phyloP scores from a whole-genome alignment of 2,888 invertebrate species.

The Trichogramma dendrolimi region DNA sequence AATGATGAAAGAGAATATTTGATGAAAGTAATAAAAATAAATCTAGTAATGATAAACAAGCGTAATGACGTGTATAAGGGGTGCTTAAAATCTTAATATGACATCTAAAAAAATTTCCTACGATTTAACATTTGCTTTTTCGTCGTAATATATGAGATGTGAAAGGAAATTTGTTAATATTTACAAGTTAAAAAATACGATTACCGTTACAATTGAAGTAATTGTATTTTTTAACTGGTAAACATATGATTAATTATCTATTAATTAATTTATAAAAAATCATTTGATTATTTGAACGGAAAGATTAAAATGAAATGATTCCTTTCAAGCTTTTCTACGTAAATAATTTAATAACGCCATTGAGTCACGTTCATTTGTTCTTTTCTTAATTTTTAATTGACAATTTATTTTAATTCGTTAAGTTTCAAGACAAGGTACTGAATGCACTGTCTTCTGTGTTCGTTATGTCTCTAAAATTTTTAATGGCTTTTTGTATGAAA shows the following conservation, averaged over 20 bases:
- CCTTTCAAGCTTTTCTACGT: too few relatives aligned
- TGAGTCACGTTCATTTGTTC: too few relatives aligned
- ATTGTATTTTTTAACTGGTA: slow-evolving; percentile 27
- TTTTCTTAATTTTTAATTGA: too few relatives aligned
- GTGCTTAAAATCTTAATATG: too few relatives aligned
- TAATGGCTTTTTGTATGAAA: too few relatives aligned
- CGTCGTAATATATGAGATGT: slow-evolving; percentile 12
- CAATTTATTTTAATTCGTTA: too few relatives aligned
- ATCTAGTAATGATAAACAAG: slow-evolving; percentile 15
- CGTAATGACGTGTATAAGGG: slow-evolving; percentile 7
- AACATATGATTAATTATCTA: slow-evolving; percentile 17
- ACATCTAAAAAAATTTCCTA: slow-evolving; percentile 17
- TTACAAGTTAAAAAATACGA: slow-evolving; percentile 25
- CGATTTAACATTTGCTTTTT: slow-evolving; percentile 23
- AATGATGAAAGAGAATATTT: slow-evolving; percentile 12
- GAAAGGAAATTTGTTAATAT: slow-evolving; percentile 23
- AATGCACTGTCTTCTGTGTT: too few relatives aligned
- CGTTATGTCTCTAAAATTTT: too few relatives aligned
- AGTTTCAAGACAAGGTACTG: too few relatives aligned
- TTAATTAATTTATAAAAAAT: not conserved
- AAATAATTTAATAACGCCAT: too few relatives aligned
- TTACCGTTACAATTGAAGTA: slow-evolving; percentile 24
- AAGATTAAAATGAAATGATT: not conserved
- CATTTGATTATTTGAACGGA: slow-evolving; percentile 16
- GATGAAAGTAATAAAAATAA: slow-evolving; percentile 15